Percentiles rank a stretch among this genome's conserved stretches.
phyloP scores from a whole-genome alignment of 2,113 vertebrate genomes.

The Sminthopsis crassicaudata region DNA sequence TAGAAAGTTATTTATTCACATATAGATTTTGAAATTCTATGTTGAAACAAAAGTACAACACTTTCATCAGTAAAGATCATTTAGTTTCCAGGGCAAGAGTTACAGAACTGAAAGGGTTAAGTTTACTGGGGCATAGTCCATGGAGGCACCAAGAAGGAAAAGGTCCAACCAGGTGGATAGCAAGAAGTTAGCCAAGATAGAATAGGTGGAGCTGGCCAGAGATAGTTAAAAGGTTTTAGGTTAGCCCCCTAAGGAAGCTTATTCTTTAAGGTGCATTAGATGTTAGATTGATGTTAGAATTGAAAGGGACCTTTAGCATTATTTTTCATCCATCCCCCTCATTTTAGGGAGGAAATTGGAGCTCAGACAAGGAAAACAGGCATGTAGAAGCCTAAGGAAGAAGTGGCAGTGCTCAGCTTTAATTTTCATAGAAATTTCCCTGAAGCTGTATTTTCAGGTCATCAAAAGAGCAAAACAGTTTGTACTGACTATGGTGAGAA shows the following conservation, averaged over 20 bases:
- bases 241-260: background rate
- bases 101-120: background rate
- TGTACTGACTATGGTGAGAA: slow-evolving; percentile 35
- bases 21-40: background rate
- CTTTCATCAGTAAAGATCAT: background rate
- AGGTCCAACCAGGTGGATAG: background rate
- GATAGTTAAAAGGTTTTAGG: background rate
- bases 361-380: background rate
- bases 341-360: background rate
- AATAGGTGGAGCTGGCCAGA: background rate
- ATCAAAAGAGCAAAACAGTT: slow-evolving; percentile 44
- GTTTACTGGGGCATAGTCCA: background rate
- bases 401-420: slow-evolving; percentile 22
- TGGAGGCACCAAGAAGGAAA: background rate
- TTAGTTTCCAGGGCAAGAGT: background rate
- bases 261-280: background rate
- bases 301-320: background rate
- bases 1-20: background rate
- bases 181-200: background rate
- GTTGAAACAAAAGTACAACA: background rate
- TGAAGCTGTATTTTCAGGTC: slow-evolving; percentile 8
- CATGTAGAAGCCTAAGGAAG: slow-evolving; percentile 20
- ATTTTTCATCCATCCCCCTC: background rate
- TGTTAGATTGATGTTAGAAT: background rate
- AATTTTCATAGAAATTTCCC: slow-evolving; percentile 55